phyloP scores from a whole-genome alignment of 2,888 invertebrate species.

The Amaurobius ferox region DNA sequence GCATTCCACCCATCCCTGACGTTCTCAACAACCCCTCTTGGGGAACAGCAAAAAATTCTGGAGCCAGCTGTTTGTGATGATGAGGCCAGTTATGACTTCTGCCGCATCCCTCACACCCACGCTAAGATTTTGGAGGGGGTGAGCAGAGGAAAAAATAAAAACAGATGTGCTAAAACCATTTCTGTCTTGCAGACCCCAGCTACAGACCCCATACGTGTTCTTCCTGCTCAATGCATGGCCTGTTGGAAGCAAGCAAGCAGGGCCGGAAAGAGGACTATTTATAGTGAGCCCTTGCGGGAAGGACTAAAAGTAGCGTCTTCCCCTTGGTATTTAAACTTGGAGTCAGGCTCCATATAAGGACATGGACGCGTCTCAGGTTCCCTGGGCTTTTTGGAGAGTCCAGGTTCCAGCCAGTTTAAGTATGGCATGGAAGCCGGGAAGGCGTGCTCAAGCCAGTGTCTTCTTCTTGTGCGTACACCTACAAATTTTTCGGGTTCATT shows the following conservation, averaged over 20 bases:
- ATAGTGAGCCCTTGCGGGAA: conserved; percentile 54
- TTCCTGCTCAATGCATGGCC: conserved; percentile 27
- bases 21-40: background rate
- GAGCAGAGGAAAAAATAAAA: conserved; percentile 28
- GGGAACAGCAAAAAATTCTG: conserved; percentile 14
- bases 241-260: conserved; percentile 31
- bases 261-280: conserved; percentile 68
- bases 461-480: conserved; percentile 11
- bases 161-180: conserved; percentile 62
- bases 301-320: conserved; percentile 61
- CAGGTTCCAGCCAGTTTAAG: conserved; percentile 41
- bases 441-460: conserved; percentile 21
- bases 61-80: conserved; percentile 65
- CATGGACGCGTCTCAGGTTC: conserved; percentile 45
- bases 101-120: conserved; percentile 58
- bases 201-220: conserved; percentile 24
- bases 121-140: conserved; percentile 33
- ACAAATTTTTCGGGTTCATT: conserved; percentile 8
- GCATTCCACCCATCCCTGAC: conserved; percentile 22
- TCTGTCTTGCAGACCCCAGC: conserved; percentile 35
- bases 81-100: conserved; percentile 70
- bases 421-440: conserved; percentile 21
- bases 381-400: conserved; percentile 29
- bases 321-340: conserved; percentile 25
- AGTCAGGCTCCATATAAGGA: conserved; percentile 58